phyloP scores from a whole-genome alignment of 1,140 invertebrate genomes.

The Drosophila arizonae region DNA sequence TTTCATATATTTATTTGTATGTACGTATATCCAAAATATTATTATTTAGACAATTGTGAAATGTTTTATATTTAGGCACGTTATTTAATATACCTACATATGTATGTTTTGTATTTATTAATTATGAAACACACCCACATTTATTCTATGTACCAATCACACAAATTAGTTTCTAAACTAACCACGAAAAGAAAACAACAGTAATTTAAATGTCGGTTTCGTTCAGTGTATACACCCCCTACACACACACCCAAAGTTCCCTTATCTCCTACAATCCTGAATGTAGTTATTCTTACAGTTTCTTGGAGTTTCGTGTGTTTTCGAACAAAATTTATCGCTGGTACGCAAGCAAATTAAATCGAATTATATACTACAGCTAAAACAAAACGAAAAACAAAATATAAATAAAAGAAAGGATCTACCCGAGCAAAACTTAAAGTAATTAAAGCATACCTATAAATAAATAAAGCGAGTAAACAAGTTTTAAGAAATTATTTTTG shows the following conservation, averaged over 20 bases:
- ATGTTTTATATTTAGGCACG: conserved; percentile 72
- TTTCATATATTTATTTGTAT: conserved; percentile 28
- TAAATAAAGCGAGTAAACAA: conserved; percentile 74
- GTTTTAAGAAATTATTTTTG: conserved; percentile 82
- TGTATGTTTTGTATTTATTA: conserved; percentile 70
- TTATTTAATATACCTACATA: conserved; percentile 63
- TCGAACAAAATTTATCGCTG: conserved; percentile 66
- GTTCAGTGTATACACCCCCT: conserved; percentile 54
- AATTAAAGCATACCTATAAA: conserved; percentile 71
- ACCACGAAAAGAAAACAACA: conserved; percentile 33
- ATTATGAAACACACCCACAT: conserved; percentile 40
- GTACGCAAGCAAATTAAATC: conserved; percentile 57
- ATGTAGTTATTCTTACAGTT: conserved; percentile 60
- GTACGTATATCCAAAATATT: conserved; percentile 39
- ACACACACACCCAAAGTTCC: conserved; percentile 25
- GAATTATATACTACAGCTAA: conserved; percentile 58
- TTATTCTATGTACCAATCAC: conserved; percentile 41
- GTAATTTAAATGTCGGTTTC: conserved; percentile 64
- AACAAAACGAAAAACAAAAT: conserved; percentile 16
- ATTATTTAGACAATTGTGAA: conserved; percentile 77
- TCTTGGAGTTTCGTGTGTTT: conserved; percentile 63
- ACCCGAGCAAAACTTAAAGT: conserved; percentile 60
- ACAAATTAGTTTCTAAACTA: conserved; percentile 75
- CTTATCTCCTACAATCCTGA: neutral
- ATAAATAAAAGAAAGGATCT: conserved; percentile 26